Conservation (phyloP, 2,113 vertebrate genomes). For the Anarrhichthys ocellatus region DNA sequence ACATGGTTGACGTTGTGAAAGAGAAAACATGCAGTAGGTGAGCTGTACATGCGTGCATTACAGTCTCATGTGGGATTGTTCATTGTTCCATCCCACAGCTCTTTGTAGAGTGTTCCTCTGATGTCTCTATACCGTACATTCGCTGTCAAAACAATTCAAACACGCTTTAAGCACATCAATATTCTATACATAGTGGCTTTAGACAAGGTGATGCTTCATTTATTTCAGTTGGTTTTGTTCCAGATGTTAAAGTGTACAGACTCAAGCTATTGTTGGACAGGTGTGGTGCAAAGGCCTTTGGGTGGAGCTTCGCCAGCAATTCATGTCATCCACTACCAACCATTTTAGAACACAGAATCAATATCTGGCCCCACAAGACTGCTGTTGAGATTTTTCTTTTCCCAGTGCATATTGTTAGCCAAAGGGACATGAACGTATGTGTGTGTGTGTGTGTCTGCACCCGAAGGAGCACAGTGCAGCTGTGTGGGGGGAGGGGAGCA, state of each 20-base stretch:
- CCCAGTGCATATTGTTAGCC: slow-evolving; percentile 8
- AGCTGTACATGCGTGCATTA: neutral
- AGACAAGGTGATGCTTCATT: neutral
- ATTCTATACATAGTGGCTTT: neutral
- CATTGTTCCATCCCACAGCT: slow-evolving; percentile 1
- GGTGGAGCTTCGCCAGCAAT: neutral
- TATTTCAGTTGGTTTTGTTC: neutral
- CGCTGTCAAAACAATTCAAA: neutral
- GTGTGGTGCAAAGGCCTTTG: neutral
- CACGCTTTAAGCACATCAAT: neutral
- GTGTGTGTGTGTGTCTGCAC: neutral
- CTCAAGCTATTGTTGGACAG: neutral
- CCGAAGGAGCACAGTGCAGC: slow-evolving; percentile 29
- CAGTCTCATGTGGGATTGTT: slow-evolving; percentile 15
- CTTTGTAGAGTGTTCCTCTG: neutral
- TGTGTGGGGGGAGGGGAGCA: slow-evolving; percentile 23
- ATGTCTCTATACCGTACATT: slow-evolving; percentile 23
- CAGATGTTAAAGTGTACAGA: neutral
- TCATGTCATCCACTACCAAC: neutral
- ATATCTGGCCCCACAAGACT: neutral
- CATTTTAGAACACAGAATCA: neutral
- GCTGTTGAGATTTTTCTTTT: neutral
- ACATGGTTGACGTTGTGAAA: neutral
- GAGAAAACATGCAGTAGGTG: neutral
- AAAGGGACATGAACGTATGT: neutral